A percentile compares a stretch with the other conserved stretches of the same genome.
phyloP scores from a whole-genome alignment of 2,888 invertebrate genomes.

The Galerucella calmariensis region DNA sequence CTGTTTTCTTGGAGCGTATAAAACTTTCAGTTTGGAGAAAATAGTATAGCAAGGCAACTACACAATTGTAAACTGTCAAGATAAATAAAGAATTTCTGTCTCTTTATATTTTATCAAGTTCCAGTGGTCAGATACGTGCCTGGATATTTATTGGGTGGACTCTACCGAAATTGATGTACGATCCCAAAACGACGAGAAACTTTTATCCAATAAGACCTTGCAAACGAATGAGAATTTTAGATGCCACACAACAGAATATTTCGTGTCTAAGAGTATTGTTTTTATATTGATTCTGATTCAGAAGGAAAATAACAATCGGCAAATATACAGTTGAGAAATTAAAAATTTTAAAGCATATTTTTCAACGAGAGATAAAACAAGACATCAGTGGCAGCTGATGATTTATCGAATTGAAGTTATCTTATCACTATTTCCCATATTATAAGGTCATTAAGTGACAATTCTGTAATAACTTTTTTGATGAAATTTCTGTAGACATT shows the following conservation, averaged over 20 bases:
- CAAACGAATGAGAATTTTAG: conserved; percentile 13
- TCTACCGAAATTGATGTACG: conserved; percentile 32
- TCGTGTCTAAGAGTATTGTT: conserved; percentile 1
- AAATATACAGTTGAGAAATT: too few species aligned
- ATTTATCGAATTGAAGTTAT: too few species aligned
- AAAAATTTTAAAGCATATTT: too few species aligned
- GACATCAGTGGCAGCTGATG: too few species aligned
- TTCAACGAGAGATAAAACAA: too few species aligned
- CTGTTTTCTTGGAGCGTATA: conserved; percentile 28
- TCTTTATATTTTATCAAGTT: conserved; percentile 36
- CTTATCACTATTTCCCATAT: too few species aligned
- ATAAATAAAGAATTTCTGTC: conserved; percentile 45
- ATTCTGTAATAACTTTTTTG: too few species aligned
- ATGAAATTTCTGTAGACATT: too few species aligned
- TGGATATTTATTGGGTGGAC: conserved; percentile 35
- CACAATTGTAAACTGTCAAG: conserved; percentile 43
- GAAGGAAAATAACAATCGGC: neutral
- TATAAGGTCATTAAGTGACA: too few species aligned
- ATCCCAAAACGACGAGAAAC: conserved; percentile 13
- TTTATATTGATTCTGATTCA: neutral
- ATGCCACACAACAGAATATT: conserved; percentile 26
- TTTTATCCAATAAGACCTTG: conserved; percentile 26
- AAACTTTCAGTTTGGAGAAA: conserved; percentile 47
- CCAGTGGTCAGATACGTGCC: conserved; percentile 37
- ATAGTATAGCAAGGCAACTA: conserved; percentile 44